These are phyloP conservation scores for Hypomecis punctinalis DNA, from an alignment of 2,888 invertebrate genomes.

Conservation along the genomic window DNA sequence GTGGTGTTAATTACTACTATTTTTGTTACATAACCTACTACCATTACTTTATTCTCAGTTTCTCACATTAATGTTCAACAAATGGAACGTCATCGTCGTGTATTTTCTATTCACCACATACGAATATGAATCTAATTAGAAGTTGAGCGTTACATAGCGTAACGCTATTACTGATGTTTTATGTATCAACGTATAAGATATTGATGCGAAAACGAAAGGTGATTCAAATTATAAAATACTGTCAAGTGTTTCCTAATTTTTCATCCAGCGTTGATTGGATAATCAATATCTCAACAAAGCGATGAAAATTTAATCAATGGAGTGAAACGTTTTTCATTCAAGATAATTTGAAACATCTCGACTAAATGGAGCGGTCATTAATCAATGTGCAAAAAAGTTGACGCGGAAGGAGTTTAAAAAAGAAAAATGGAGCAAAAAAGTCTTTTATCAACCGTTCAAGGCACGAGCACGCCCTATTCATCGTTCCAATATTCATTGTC, in stretches of 20 bases:
- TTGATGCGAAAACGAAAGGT: constrained; percentile 38
- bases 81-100: constrained; percentile 2
- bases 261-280: constrained; percentile 6
- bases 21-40: not conserved
- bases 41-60: constrained; percentile 3
- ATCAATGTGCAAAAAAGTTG: constrained; percentile 67
- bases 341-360: constrained; percentile 54
- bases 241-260: constrained; percentile 13
- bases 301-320: constrained; percentile 55
- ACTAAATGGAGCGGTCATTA: constrained; percentile 63
- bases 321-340: constrained; percentile 54
- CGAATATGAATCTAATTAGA: constrained; percentile 36
- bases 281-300: constrained; percentile 36
- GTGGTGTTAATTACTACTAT: not conserved
- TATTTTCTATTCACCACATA: constrained; percentile 7
- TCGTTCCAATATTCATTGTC: constrained; percentile 49
- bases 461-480: constrained; percentile 55
- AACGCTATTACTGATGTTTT: constrained; percentile 17
- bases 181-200: constrained; percentile 1
- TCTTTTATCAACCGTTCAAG: constrained; percentile 57
- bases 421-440: constrained; percentile 60
- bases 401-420: constrained; percentile 64
- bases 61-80: constrained; percentile 19
- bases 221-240: constrained; percentile 29
- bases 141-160: constrained; percentile 25